Evolutionary conservation across 2,797 vertebrate species (phyloP).

Genomic region (Enteromius viviparus): DNA sequence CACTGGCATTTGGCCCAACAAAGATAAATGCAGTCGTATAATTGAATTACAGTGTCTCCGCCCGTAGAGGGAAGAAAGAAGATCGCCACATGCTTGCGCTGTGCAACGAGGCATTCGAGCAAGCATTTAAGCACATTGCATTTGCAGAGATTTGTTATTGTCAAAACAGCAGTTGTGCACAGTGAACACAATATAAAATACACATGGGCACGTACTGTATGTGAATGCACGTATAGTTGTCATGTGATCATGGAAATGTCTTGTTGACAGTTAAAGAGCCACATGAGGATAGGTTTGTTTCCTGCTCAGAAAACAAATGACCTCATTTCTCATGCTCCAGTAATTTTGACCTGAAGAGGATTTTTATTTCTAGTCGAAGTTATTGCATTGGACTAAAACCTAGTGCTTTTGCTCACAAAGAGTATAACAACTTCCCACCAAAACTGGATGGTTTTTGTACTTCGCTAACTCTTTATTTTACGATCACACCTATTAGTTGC

Average conservation of each 20-base stretch:
- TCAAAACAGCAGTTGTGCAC: constrained; percentile 44
- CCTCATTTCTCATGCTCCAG: not conserved
- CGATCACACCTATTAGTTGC: too few relatives aligned
- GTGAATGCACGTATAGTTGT: not conserved
- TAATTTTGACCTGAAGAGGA: not conserved
- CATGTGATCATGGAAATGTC: not conserved
- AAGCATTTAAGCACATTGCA: constrained; percentile 42
- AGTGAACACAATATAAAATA: constrained; percentile 10
- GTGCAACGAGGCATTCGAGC: constrained; percentile 29
- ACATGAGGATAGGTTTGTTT: not conserved
- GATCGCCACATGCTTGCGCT: constrained; percentile 25
- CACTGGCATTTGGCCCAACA: constrained; percentile 68
- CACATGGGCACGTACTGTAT: not conserved
- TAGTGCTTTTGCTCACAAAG: not conserved
- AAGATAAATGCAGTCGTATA: constrained; percentile 69
- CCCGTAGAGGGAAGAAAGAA: constrained; percentile 19
- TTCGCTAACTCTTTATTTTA: too few relatives aligned
- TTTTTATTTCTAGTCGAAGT: not conserved
- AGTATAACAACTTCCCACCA: too few relatives aligned
- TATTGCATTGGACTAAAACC: not conserved
- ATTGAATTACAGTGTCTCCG: constrained; percentile 68
- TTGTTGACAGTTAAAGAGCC: constrained; percentile 16
- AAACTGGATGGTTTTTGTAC: not conserved
- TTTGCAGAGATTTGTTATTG: constrained; percentile 24
- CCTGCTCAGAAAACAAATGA: not conserved